Evolutionary conservation across 2,797 vertebrate species (phyloP), one percentile per base, ranked within the genome.

Genomic region (Melanotaenia boesemani): DNA sequence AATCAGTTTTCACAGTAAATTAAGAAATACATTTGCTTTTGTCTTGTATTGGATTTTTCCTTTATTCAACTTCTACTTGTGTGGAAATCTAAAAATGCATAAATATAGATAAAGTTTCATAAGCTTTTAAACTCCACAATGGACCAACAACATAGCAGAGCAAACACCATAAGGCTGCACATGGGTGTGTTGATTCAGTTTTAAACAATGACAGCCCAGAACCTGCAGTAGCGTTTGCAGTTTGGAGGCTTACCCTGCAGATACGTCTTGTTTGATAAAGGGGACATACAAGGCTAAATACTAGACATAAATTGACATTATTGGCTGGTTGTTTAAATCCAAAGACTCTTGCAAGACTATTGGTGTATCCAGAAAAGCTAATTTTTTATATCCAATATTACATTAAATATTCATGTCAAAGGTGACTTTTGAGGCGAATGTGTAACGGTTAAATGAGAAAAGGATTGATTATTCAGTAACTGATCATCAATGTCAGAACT

Each of bases 341-440:
- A 58, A 20, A 39, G n/a, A 48, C 58, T 5, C 48, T 20, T 52
- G 62, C 32, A 64, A 9, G 15, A 39, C 30, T n/a, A 50, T 26
- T 15, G 18, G 41, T 26, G 28, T 0, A 0, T 16, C 30, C 46
- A 48, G 13, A 44, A 67, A 54, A 76, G 15, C 5, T 62, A 4
- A 13, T n/a, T 56, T 66, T 70, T 60, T 34, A 15, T 15, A 50
- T 30, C 65, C n/a, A 67, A 63, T 7, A 56, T 6, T 24, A 34
- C 30, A 77, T 76, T 50, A 80, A 75, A 65, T 72, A 48, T 67
- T 78, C 5, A 76, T 57, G 67, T 63, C 54, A 57, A 55, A 61
- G 54, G 65, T 16, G 15, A 48, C 7, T 73, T 62, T 60, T 1
- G 1, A 5, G 48, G 56, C 16, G 54, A 12, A 61, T n/a, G 59